These are phyloP conservation scores for Macrotrachela quadricornifera DNA, from an alignment of 1,140 invertebrate species.

Conservation along the genomic window DNA sequence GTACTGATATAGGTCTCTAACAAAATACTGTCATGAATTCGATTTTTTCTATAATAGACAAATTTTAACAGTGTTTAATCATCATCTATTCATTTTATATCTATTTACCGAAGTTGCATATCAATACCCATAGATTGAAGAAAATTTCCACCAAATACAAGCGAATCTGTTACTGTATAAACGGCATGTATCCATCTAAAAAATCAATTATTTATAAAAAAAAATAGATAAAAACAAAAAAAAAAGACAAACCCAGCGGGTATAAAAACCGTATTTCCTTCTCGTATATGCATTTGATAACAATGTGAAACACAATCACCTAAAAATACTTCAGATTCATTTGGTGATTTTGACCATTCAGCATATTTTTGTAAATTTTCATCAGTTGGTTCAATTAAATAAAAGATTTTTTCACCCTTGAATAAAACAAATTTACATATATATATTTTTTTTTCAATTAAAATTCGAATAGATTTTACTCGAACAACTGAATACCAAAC, in stretches of 20 bases:
- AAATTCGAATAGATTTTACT: no score
- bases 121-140: constrained; percentile 69
- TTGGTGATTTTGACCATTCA: constrained; percentile 49
- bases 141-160: constrained; percentile 82
- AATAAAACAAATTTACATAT: no score
- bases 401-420: constrained; percentile 66
- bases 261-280: not conserved
- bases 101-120: constrained; percentile 47
- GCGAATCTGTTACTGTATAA: constrained; percentile 61
- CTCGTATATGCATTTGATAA: constrained; percentile 6
- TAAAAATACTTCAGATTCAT: constrained; percentile 62
- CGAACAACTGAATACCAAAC: constrained; percentile 88
- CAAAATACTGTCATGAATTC: no score
- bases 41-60: no score
- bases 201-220: no score
- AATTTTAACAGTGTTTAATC: no score
- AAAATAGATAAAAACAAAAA: no score
- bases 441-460: no score
- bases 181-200: constrained; percentile 86
- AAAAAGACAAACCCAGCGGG: no score
- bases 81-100: no score
- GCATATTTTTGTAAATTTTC: constrained; percentile 59
- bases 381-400: constrained; percentile 55
- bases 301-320: constrained; percentile 45
- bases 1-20: no score